Conservation (phyloP, 2,888 invertebrate genomes). For the Smittia sp. region DNA sequence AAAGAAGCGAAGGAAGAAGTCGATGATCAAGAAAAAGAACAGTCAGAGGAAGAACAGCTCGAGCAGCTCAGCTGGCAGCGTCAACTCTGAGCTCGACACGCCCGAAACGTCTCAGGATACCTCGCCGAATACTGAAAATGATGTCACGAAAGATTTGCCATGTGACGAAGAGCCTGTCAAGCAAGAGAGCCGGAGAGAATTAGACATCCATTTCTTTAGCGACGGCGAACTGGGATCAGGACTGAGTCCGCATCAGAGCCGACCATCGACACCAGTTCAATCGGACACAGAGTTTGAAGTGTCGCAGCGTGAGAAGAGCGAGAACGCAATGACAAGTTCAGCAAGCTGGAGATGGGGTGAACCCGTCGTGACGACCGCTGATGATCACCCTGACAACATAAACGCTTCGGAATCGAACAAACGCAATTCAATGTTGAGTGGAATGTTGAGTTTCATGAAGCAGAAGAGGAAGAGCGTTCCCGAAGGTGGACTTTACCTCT, state of each 20-base stretch:
- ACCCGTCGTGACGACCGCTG: slow-evolving; percentile 58
- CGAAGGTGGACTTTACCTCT: slow-evolving; percentile 83
- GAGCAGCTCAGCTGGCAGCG: slow-evolving; percentile 51
- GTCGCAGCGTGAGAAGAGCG: slow-evolving; percentile 53
- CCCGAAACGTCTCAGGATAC: slow-evolving; percentile 48
- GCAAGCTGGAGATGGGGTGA: slow-evolving; percentile 89
- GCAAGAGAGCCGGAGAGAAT: slow-evolving; percentile 53
- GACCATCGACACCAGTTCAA: slow-evolving; percentile 81
- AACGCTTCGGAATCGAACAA: slow-evolving; percentile 38
- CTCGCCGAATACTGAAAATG: slow-evolving; percentile 48
- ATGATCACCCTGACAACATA: slow-evolving; percentile 47
- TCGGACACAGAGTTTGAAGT: slow-evolving; percentile 93
- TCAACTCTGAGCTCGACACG: slow-evolving; percentile 42
- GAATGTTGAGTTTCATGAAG: slow-evolving; percentile 92
- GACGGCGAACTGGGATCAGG: slow-evolving; percentile 74
- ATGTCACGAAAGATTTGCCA: slow-evolving; percentile 29
- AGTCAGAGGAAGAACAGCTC: slow-evolving; percentile 66
- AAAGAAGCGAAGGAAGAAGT: slow-evolving; percentile 76
- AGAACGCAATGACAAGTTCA: slow-evolving; percentile 47
- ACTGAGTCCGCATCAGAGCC: slow-evolving; percentile 56
- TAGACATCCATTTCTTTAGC: slow-evolving; percentile 86
- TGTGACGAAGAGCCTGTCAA: slow-evolving; percentile 45
- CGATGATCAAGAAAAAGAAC: slow-evolving; percentile 76
- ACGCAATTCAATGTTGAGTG: slow-evolving; percentile 74
- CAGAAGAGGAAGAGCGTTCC: slow-evolving; percentile 61